A percentile compares a stretch with the other conserved stretches of the same genome.
Evolutionary conservation across 2,888 invertebrate species (phyloP).

Genomic region (Pantelozetes paolii): DNA sequence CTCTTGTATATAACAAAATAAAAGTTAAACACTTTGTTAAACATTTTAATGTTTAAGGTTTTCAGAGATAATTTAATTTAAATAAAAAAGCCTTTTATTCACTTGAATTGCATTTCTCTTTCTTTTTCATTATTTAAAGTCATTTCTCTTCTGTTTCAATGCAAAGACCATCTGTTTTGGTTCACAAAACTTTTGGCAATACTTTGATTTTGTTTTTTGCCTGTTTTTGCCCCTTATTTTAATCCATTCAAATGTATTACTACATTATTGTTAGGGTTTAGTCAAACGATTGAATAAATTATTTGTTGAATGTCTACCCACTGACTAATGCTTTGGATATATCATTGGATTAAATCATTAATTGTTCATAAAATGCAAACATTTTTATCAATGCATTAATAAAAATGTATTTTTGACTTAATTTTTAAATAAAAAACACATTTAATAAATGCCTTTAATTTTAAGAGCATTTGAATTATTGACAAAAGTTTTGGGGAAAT

Average conservation of each 20-base stretch:
- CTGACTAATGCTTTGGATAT: neutral
- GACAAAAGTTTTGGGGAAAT: neutral
- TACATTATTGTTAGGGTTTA: neutral
- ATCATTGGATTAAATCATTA: neutral
- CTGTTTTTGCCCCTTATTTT: neutral
- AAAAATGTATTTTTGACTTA: neutral
- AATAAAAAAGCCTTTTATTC: conserved; percentile 25
- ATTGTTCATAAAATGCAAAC: neutral
- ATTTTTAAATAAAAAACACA: neutral
- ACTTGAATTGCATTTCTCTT: conserved; percentile 15
- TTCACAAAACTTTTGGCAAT: neutral
- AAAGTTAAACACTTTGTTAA: conserved; percentile 26
- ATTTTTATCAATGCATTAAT: neutral
- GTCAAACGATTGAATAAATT: neutral
- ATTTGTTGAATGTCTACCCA: neutral
- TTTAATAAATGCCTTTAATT: neutral
- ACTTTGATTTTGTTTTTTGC: neutral
- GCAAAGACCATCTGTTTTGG: conserved; percentile 15
- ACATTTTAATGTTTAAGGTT: conserved; percentile 23
- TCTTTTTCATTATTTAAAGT: neutral
- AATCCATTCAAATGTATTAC: no score
- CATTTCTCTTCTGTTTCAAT: neutral
- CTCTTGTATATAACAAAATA: neutral
- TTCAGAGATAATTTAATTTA: conserved; percentile 26
- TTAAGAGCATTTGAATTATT: neutral